A percentile compares a stretch with the other conserved stretches of the same genome.
phyloP scores from a whole-genome alignment of 2,797 vertebrate genomes.

The Iguana delicatissima region DNA sequence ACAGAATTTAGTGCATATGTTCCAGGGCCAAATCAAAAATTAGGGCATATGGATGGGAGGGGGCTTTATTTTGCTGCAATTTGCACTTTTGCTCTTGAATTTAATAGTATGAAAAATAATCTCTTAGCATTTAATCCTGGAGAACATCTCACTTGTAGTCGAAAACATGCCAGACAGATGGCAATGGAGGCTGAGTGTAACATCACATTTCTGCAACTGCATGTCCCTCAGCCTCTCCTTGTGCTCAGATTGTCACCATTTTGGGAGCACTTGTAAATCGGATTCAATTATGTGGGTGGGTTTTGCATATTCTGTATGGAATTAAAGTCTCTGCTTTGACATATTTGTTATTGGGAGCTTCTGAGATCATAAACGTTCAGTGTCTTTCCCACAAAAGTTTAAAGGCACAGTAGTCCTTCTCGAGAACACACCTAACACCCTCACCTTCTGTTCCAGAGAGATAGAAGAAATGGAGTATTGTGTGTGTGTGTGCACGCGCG shows the following conservation, averaged over 20 bases:
- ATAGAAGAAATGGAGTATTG: not conserved
- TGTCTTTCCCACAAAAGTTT: slow-evolving; percentile 34
- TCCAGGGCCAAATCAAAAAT: not conserved
- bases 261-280: slow-evolving; percentile 49
- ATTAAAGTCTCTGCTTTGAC: slow-evolving; percentile 48
- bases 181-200: slow-evolving; percentile 12
- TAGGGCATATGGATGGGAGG: not conserved
- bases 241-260: slow-evolving; percentile 47
- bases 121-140: not conserved
- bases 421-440: not conserved
- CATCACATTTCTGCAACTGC: slow-evolving; percentile 19
- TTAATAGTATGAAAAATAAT: slow-evolving; percentile 26
- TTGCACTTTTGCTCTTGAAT: slow-evolving; percentile 9
- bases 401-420: slow-evolving; percentile 41
- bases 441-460: slow-evolving; percentile 27
- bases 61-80: too few species aligned
- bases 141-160: slow-evolving; percentile 23
- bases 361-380: slow-evolving; percentile 45
- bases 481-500: not conserved
- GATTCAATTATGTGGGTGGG: slow-evolving; percentile 35
- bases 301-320: slow-evolving; percentile 45
- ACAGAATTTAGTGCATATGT: not conserved
- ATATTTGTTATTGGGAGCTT: slow-evolving; percentile 39
- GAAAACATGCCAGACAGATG: slow-evolving; percentile 25
- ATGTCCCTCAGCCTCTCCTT: not conserved